A percentile compares a stretch with the other conserved stretches of the same genome.
These are phyloP conservation scores for Osmoderma eremita DNA, from an alignment of 2,888 invertebrate genomes.

Conservation along the genomic window DNA sequence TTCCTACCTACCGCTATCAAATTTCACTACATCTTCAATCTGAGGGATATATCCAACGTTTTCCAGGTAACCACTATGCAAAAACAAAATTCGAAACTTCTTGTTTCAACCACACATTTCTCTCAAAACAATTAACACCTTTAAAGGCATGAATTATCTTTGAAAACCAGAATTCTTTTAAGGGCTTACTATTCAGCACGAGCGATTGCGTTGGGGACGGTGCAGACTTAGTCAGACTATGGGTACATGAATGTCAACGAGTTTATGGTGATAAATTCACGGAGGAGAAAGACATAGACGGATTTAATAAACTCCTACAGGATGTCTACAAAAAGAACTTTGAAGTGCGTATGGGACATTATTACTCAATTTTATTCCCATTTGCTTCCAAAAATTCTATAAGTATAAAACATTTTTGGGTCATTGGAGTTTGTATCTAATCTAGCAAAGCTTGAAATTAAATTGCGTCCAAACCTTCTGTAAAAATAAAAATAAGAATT, in stretches of 20 bases:
- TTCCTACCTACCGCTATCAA: slow-evolving; percentile 96
- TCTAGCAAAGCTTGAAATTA: too few relatives aligned
- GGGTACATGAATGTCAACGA: slow-evolving; percentile 93
- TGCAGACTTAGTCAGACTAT: slow-evolving; percentile 86
- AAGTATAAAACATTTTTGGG: too few relatives aligned
- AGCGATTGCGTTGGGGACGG: slow-evolving; percentile 85
- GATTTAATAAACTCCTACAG: slow-evolving; percentile 86
- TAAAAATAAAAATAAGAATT: too few relatives aligned
- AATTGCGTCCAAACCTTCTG: too few relatives aligned
- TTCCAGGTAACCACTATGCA: slow-evolving; percentile 76
- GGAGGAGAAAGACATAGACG: slow-evolving; percentile 92
- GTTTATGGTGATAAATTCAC: slow-evolving; percentile 94
- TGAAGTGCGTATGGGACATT: slow-evolving; percentile 69
- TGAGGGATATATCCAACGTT: slow-evolving; percentile 93
- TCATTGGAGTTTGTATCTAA: too few relatives aligned
- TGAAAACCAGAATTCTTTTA: slow-evolving; percentile 61
- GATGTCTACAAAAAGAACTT: slow-evolving; percentile 94
- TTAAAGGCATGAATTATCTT: too few relatives aligned
- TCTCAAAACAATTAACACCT: too few relatives aligned
- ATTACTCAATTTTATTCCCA: not conserved
- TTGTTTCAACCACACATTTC: too few relatives aligned
- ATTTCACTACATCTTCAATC: slow-evolving; percentile 96
- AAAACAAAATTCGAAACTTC: too few relatives aligned
- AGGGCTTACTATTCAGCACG: slow-evolving; percentile 89
- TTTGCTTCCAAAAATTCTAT: too few relatives aligned